These are phyloP conservation scores for Astatotilapia flaviijosephi DNA, from an alignment of 2,113 vertebrate genomes.

Conservation along the genomic window DNA sequence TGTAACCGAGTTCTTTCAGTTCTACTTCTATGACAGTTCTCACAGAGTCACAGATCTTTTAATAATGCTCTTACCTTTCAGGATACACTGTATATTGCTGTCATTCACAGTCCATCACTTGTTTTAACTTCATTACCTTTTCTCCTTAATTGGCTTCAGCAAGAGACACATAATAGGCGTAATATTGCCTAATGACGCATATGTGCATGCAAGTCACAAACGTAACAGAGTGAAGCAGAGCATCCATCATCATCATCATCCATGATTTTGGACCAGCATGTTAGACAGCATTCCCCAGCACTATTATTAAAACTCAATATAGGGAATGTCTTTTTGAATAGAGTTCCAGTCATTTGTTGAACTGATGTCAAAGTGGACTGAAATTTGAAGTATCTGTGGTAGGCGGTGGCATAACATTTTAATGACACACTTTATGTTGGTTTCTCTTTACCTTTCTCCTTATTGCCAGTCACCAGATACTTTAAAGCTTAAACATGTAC, in stretches of 20 bases:
- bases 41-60: not conserved
- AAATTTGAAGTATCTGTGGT: not conserved
- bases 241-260: not conserved
- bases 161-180: not conserved
- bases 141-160: not conserved
- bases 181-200: slow-evolving; percentile 5
- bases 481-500: not conserved
- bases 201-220: not conserved
- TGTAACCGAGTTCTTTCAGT: not conserved
- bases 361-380: not conserved
- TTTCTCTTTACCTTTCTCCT: not conserved
- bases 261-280: not conserved
- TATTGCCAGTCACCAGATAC: not conserved
- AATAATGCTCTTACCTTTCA: not conserved
- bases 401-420: not conserved
- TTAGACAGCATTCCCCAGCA: not conserved
- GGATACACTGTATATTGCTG: not conserved
- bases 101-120: not conserved
- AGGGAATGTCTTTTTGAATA: not conserved
- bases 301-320: not conserved
- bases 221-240: slow-evolving; percentile 31
- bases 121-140: not conserved
- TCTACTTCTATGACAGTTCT: not conserved
- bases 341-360: not conserved
- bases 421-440: not conserved